A percentile compares a stretch with the other conserved stretches of the same genome.
Evolutionary conservation across 2,888 invertebrate species (phyloP).

Genomic region (Lissonota sp.): DNA sequence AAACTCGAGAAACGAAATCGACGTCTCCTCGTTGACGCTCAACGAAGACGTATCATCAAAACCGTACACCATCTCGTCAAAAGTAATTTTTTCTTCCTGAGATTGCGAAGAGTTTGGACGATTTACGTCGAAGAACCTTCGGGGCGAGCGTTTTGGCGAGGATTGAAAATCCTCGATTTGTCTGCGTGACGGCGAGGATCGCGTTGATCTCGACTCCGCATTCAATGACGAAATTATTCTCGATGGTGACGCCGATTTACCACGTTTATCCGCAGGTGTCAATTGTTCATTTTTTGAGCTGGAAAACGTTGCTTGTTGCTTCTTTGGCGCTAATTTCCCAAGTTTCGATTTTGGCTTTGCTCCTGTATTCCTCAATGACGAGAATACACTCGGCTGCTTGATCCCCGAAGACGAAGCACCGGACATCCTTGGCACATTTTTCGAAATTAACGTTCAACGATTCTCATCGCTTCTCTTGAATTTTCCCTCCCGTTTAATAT

Average conservation of each 20-base stretch:
- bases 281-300: constrained; percentile 36
- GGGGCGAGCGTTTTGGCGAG: constrained; percentile 70
- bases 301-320: constrained; percentile 57
- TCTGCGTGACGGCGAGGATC: constrained; percentile 50
- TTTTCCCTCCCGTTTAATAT: neutral
- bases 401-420: constrained; percentile 71
- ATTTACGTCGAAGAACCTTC: constrained; percentile 61
- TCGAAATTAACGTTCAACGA: neutral
- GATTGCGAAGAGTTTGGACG: constrained; percentile 52
- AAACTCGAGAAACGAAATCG: constrained; percentile 78
- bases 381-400: constrained; percentile 69
- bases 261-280: constrained; percentile 4
- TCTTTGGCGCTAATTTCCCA: constrained; percentile 69
- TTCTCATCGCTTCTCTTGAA: constrained; percentile 18
- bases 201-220: too few relatives aligned
- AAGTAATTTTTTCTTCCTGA: constrained; percentile 68
- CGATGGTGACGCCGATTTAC: constrained; percentile 22
- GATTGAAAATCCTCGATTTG: too few relatives aligned
- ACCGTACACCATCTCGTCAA: constrained; percentile 74
- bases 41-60: constrained; percentile 60
- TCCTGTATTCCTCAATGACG: constrained; percentile 69
- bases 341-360: constrained; percentile 75
- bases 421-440: constrained; percentile 73
- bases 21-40: constrained; percentile 64
- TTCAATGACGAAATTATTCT: constrained; percentile 39